A percentile compares a stretch with the other conserved stretches of the same genome.
phyloP scores from a whole-genome alignment of 1,140 invertebrate genomes.

The Rhizoglyphus robini region DNA sequence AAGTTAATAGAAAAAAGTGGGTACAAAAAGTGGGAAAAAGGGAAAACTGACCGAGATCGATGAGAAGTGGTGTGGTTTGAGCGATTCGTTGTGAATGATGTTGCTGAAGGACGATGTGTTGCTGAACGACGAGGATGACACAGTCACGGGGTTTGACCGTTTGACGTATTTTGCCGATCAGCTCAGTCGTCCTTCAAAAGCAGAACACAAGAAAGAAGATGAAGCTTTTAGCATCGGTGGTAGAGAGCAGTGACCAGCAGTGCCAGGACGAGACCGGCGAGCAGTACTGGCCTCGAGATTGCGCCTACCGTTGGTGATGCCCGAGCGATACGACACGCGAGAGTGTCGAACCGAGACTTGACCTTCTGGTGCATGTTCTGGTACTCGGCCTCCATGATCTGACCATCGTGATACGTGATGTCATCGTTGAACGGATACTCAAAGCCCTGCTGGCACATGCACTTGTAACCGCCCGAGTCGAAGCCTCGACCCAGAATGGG shows the following conservation, averaged over 20 bases:
- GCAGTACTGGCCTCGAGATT: not conserved
- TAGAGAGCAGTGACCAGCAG: not conserved
- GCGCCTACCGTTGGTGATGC: not conserved
- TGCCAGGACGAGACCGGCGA: not conserved
- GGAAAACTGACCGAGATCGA: too few relatives aligned
- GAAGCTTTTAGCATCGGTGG: not conserved
- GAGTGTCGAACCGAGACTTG: conserved; percentile 33
- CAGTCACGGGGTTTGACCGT: not conserved
- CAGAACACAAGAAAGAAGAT: not conserved
- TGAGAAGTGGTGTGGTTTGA: too few relatives aligned
- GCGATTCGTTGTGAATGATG: too few relatives aligned
- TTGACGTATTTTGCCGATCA: not conserved
- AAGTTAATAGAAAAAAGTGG: too few relatives aligned
- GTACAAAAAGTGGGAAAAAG: too few relatives aligned
- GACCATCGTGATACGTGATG: conserved; percentile 90
- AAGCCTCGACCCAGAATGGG: conserved; percentile 80
- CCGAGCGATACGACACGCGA: conserved; percentile 69
- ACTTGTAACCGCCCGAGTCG: conserved; percentile 90
- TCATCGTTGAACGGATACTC: conserved; percentile 92
- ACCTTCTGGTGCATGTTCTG: conserved; percentile 62
- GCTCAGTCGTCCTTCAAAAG: not conserved
- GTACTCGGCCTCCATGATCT: conserved; percentile 87
- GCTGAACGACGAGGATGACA: not conserved
- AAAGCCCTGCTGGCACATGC: conserved; percentile 89
- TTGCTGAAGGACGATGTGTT: too few relatives aligned